Conservation (phyloP, 2,888 invertebrate species). For the Macrophya annulata region DNA sequence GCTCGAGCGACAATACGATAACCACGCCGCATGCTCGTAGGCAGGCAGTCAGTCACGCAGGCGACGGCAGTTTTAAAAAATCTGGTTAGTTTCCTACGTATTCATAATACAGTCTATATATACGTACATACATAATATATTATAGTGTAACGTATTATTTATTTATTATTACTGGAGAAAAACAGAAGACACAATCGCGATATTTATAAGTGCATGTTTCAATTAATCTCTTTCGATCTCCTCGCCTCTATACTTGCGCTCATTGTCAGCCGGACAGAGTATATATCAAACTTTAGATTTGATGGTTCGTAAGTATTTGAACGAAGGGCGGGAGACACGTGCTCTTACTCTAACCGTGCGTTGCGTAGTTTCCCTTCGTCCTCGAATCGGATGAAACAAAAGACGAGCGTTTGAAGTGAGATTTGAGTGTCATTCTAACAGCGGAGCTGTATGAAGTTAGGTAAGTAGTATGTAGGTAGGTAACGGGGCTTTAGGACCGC, state of each 20-base stretch:
- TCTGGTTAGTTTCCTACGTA: not conserved
- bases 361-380: not conserved
- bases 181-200: not conserved
- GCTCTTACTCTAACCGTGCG: not conserved
- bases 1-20: slow-evolving; percentile 3
- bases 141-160: no score
- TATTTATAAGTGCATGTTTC: not conserved
- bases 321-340: slow-evolving; percentile 8
- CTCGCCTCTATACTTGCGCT: not conserved
- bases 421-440: not conserved
- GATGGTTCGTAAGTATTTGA: not conserved
- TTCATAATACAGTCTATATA: not conserved
- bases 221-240: not conserved
- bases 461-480: not conserved
- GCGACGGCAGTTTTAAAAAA: not conserved
- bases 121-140: not conserved
- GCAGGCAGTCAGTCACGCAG: no score
- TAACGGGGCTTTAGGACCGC: slow-evolving; percentile 17
- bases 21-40: not conserved
- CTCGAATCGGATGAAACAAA: not conserved
- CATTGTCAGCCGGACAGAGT: not conserved
- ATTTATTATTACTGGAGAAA: no score
- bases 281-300: not conserved
- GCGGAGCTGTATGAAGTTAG: not conserved
- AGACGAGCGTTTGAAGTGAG: slow-evolving; percentile 5